Evolutionary conservation across 2,113 vertebrate genomes (phyloP).

Genomic region (Xerus inauris): DNA sequence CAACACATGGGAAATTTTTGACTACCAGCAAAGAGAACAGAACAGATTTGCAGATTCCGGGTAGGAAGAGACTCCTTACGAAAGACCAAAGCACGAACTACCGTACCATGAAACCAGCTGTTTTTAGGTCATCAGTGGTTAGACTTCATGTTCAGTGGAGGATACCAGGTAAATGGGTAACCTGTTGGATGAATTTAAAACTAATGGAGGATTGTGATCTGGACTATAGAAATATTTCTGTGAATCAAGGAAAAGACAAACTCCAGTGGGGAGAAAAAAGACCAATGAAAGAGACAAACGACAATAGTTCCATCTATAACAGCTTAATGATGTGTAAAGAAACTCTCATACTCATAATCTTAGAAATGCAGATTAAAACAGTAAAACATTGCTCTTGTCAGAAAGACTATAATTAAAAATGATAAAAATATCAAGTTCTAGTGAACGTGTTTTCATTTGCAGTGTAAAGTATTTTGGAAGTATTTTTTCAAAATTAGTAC

Average conservation of each 20-base stretch:
- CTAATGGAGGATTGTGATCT: background rate
- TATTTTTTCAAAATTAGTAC: background rate
- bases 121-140: background rate
- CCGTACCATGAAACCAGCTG: background rate
- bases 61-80: background rate
- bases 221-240: background rate
- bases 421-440: background rate
- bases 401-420: background rate
- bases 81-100: background rate
- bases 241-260: background rate
- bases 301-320: background rate
- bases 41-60: background rate
- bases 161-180: background rate
- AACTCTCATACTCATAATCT: background rate
- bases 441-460: background rate
- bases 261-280: background rate
- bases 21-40: background rate
- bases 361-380: constrained; percentile 20
- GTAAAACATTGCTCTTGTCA: background rate
- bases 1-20: background rate
- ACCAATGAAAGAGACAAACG: background rate
- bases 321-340: background rate
- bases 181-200: background rate
- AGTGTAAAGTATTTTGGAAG: background rate
- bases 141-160: background rate